These are phyloP conservation scores for Siniperca scherzeri DNA, from an alignment of 2,797 vertebrate genomes.

Conservation along the genomic window DNA sequence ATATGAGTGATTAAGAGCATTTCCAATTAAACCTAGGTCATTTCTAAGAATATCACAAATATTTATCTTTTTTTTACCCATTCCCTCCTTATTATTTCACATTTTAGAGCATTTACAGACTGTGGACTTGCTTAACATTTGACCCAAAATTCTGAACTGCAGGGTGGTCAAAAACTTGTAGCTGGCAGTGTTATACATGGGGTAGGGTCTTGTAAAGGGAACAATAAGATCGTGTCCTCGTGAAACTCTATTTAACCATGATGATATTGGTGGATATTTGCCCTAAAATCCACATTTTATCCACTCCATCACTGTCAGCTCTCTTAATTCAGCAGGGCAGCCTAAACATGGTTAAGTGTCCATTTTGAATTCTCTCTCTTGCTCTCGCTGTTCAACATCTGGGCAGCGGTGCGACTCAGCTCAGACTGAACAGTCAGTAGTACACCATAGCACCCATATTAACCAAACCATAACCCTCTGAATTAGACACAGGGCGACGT, in stretches of 20 bases:
- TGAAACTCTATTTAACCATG: neutral
- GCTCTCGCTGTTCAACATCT: slow-evolving; percentile 69
- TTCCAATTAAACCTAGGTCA: neutral
- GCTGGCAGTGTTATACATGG: neutral
- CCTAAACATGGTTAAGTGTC: slow-evolving; percentile 61
- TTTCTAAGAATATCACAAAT: neutral
- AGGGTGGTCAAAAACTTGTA: neutral
- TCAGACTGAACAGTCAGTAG: neutral
- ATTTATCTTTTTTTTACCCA: neutral
- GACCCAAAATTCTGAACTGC: neutral
- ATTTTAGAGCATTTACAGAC: neutral
- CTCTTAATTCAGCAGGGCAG: slow-evolving; percentile 21
- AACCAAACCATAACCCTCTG: neutral
- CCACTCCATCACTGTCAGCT: slow-evolving; percentile 1
- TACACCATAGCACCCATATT: neutral
- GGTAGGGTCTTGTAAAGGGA: neutral
- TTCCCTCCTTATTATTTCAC: neutral
- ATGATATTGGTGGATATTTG: neutral
- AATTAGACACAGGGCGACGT: neutral
- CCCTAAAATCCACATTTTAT: neutral
- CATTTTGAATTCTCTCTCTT: slow-evolving; percentile 79
- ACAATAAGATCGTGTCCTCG: neutral
- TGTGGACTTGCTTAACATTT: neutral
- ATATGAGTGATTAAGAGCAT: neutral
- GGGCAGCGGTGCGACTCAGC: slow-evolving; percentile 69